A percentile compares a stretch with the other conserved stretches of the same genome.
Evolutionary conservation across 1,140 invertebrate species (phyloP).

Genomic region (Bombus superbus): DNA sequence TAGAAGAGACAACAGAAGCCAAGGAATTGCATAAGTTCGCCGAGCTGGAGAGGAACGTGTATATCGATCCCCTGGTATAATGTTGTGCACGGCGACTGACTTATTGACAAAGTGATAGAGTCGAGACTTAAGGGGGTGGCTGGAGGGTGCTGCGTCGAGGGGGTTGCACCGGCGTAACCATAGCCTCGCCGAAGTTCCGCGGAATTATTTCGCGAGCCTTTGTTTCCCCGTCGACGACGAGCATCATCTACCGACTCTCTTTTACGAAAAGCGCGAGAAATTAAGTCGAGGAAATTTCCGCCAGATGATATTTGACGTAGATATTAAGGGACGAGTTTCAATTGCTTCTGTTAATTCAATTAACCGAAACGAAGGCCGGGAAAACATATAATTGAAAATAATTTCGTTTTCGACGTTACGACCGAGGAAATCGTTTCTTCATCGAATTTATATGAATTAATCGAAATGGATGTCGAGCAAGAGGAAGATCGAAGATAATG

Average conservation of each 20-base stretch:
- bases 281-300: neutral
- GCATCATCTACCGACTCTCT: neutral
- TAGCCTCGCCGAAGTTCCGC: neutral
- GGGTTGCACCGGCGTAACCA: neutral
- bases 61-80: conserved; percentile 15
- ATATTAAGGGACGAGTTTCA: neutral
- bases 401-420: too few relatives aligned
- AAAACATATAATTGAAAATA: too few relatives aligned
- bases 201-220: conserved; percentile 4
- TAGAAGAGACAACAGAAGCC: neutral
- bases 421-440: neutral
- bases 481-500: too few relatives aligned
- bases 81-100: conserved; percentile 10
- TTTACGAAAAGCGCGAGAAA: neutral
- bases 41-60: neutral
- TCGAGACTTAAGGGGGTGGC: neutral
- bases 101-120: conserved; percentile 26
- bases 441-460: neutral
- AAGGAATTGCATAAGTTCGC: neutral
- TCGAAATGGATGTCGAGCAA: neutral
- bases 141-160: neutral
- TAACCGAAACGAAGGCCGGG: neutral
- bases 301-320: neutral
- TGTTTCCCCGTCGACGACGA: neutral
- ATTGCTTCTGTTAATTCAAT: neutral